Conservation (phyloP, 2,797 vertebrate genomes). For the Chelmon rostratus region DNA sequence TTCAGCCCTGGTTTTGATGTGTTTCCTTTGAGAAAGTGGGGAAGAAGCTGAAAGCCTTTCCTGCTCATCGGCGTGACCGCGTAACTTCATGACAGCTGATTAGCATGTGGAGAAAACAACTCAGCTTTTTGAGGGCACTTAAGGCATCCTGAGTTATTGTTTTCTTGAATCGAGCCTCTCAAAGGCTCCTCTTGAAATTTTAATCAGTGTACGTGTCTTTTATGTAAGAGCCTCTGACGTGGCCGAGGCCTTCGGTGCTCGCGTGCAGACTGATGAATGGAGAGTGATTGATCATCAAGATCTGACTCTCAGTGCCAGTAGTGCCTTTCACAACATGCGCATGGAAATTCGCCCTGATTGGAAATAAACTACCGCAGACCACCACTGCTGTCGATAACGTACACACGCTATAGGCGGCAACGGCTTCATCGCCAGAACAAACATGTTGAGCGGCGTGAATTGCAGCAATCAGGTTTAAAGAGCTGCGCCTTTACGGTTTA, state of each 20-base stretch:
- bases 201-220: conserved; percentile 72
- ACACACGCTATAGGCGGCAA: conserved; percentile 32
- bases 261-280: conserved; percentile 37
- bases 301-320: conserved; percentile 46
- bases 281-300: conserved; percentile 69
- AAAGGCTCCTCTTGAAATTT: conserved; percentile 74
- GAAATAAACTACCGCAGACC: conserved; percentile 33
- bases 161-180: conserved; percentile 57
- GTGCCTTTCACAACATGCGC: conserved; percentile 39
- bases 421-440: not conserved
- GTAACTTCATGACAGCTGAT: conserved; percentile 68
- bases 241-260: conserved; percentile 45
- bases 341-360: conserved; percentile 52
- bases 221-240: conserved; percentile 58
- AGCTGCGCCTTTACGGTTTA: conserved; percentile 2
- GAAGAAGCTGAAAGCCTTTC: conserved; percentile 50
- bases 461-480: not conserved
- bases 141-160: conserved; percentile 63
- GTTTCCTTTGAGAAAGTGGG: conserved; percentile 34
- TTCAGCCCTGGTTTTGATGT: conserved; percentile 38
- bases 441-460: conserved; percentile 19
- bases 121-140: conserved; percentile 57
- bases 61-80: conserved; percentile 52
- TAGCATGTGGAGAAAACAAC: conserved; percentile 76
- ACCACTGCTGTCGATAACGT: conserved; percentile 1